Percentiles rank a stretch among this genome's conserved stretches.
Conservation (phyloP, 1,140 invertebrate genomes). For the Drosophila tani region DNA sequence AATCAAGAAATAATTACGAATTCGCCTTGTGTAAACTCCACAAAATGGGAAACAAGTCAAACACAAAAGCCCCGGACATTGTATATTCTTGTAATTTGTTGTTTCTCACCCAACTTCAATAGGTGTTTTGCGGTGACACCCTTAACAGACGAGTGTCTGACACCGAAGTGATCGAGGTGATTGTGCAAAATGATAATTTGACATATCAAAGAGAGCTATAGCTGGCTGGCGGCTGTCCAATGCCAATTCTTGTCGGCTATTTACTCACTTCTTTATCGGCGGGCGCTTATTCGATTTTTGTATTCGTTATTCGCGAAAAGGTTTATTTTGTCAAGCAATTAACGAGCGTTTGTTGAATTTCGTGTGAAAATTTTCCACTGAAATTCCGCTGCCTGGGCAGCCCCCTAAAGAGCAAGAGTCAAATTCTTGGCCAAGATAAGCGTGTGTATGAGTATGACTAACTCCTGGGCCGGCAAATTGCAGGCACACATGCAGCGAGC, state of each 20-base stretch:
- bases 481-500: conserved; percentile 39
- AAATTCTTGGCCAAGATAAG: conserved; percentile 75
- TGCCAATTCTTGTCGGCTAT: conserved; percentile 52
- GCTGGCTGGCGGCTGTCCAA: conserved; percentile 12
- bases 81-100: conserved; percentile 44
- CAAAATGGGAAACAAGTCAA: background rate
- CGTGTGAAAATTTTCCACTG: conserved; percentile 78
- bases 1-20: conserved; percentile 22
- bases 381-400: conserved; percentile 22
- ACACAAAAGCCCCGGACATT: conserved; percentile 11
- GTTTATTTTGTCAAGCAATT: conserved; percentile 74
- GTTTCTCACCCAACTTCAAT: conserved; percentile 18
- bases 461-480: conserved; percentile 68
- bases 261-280: conserved; percentile 39
- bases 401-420: conserved; percentile 70
- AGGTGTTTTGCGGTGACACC: conserved; percentile 41
- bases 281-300: conserved; percentile 33
- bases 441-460: conserved; percentile 21
- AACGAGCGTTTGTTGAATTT: conserved; percentile 71
- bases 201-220: conserved; percentile 26
- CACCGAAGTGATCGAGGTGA: conserved; percentile 43
- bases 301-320: conserved; percentile 52
- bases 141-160: conserved; percentile 42
- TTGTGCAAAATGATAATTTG: conserved; percentile 54
- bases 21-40: conserved; percentile 13